Percentiles rank a stretch among this genome's conserved stretches.
These are phyloP conservation scores for Sceliomorpha sp. DNA, from an alignment of 2,888 invertebrate species.

Conservation along the genomic window DNA sequence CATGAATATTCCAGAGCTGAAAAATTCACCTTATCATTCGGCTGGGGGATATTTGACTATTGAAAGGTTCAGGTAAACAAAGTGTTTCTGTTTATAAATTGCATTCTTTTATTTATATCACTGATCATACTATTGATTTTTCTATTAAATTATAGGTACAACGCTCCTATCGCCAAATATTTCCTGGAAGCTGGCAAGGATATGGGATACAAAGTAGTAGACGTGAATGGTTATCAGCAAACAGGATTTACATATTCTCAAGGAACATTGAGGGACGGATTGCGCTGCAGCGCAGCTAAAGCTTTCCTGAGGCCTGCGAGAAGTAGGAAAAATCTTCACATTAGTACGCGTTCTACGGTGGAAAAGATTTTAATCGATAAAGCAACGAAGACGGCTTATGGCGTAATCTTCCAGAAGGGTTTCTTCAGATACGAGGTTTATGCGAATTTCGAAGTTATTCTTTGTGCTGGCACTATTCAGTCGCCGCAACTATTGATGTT, in stretches of 20 bases:
- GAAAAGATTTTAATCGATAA: conserved; percentile 85
- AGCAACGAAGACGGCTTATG: conserved; percentile 84
- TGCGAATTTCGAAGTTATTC: conserved; percentile 87
- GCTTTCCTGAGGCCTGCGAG: conserved; percentile 87
- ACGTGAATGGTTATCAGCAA: conserved; percentile 90
- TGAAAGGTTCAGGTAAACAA: conserved; percentile 83
- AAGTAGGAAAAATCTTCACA: conserved; percentile 87
- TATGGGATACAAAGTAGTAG: conserved; percentile 86
- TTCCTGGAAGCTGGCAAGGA: conserved; percentile 87
- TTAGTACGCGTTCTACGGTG: conserved; percentile 86
- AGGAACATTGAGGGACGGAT: conserved; percentile 88
- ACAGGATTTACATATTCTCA: conserved; percentile 89
- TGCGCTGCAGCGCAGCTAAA: conserved; percentile 92
- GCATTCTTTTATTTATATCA: too few relatives aligned
- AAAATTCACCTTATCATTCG: conserved; percentile 85
- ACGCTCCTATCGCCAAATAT: conserved; percentile 86
- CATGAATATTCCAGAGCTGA: conserved; percentile 85
- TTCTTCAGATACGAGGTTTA: conserved; percentile 81
- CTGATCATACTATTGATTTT: not conserved
- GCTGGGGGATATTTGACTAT: conserved; percentile 87
- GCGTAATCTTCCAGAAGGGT: conserved; percentile 85
- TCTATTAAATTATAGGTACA: conserved; percentile 79
- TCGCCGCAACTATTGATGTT: conserved; percentile 93
- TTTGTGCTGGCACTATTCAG: conserved; percentile 92
- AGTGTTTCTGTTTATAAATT: too few relatives aligned